A percentile compares a stretch with the other conserved stretches of the same genome.
Evolutionary conservation across 2,888 invertebrate genomes (phyloP).

Genomic region (Gnatocerus cornutus): DNA sequence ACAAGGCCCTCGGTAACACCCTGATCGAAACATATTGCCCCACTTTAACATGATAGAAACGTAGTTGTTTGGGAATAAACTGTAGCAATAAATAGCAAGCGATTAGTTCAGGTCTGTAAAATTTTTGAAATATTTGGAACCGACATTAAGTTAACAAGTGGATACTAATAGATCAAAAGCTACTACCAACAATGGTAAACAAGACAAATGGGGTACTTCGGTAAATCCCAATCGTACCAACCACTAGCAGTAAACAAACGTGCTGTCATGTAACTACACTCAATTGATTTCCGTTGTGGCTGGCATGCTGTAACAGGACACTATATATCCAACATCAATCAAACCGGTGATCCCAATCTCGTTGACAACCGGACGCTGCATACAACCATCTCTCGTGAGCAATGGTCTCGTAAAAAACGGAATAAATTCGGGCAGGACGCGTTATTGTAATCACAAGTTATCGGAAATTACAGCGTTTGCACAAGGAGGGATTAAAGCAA

Average conservation of each 20-base stretch:
- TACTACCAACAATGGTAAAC: slow-evolving; percentile 45
- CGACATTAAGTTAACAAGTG: slow-evolving; percentile 41
- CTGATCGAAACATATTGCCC: slow-evolving; percentile 19
- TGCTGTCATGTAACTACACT: slow-evolving; percentile 59
- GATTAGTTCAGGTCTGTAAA: slow-evolving; percentile 24
- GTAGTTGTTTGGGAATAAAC: slow-evolving; percentile 38
- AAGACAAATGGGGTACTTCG: slow-evolving; percentile 52
- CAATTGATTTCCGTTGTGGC: slow-evolving; percentile 62
- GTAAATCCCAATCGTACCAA: slow-evolving; percentile 71
- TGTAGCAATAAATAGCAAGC: slow-evolving; percentile 33
- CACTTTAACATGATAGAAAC: slow-evolving; percentile 18
- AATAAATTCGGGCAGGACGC: background rate
- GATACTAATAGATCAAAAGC: slow-evolving; percentile 44
- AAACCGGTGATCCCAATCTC: slow-evolving; percentile 56
- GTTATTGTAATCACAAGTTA: slow-evolving; percentile 26
- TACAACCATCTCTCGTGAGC: slow-evolving; percentile 36
- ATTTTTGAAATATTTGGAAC: slow-evolving; percentile 39
- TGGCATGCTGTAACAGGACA: slow-evolving; percentile 55
- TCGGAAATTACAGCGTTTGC: slow-evolving; percentile 35
- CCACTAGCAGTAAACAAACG: slow-evolving; percentile 57
- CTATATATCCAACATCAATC: slow-evolving; percentile 54
- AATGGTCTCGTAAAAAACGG: slow-evolving; percentile 34
- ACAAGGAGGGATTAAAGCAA: slow-evolving; percentile 37
- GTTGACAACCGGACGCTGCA: slow-evolving; percentile 59
- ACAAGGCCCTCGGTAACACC: slow-evolving; percentile 6